Conservation (phyloP, 2,113 vertebrate genomes). For the Pelodiscus sinensis region DNA sequence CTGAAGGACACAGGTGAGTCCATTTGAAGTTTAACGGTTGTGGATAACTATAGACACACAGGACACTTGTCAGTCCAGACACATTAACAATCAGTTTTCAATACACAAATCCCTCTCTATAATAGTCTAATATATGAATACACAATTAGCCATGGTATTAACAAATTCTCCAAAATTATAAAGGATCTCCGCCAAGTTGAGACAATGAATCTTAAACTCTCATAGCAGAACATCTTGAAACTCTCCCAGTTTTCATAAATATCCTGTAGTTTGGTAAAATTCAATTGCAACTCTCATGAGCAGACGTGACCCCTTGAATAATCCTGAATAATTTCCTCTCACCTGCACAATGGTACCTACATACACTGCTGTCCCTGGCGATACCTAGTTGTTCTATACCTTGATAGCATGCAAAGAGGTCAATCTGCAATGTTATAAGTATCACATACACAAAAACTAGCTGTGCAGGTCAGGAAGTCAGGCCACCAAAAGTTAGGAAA, state of each 20-base stretch:
- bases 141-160: background rate
- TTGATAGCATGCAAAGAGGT: background rate
- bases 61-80: background rate
- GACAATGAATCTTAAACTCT: background rate
- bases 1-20: background rate
- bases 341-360: background rate
- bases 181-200: background rate
- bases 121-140: accelerated
- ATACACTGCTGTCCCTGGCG: background rate
- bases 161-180: background rate
- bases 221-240: background rate
- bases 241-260: background rate
- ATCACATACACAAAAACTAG: background rate
- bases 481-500: background rate
- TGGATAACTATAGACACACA: background rate
- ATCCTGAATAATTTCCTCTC: background rate
- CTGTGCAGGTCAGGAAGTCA: background rate
- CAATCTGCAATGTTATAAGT: background rate
- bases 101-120: background rate
- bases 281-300: background rate
- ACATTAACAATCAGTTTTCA: background rate
- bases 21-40: background rate
- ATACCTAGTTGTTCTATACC: background rate
- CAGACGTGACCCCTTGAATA: background rate
- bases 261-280: background rate